Percentiles rank a stretch among this genome's conserved stretches.
Evolutionary conservation across 2,113 vertebrate genomes (phyloP).

Genomic region (Nyctibius bracteatus): DNA sequence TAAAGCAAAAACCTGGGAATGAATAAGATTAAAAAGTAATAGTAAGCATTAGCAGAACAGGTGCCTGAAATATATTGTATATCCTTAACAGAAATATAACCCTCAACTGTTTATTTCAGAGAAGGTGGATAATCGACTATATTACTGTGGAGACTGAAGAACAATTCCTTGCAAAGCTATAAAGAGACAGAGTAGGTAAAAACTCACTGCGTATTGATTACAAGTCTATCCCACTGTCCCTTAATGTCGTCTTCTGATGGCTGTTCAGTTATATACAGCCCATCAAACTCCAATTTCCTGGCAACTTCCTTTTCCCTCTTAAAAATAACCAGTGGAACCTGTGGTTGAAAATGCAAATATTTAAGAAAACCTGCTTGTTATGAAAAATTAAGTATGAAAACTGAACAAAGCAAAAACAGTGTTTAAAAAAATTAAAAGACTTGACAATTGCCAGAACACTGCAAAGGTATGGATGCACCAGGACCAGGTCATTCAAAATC

Average conservation of each 20-base stretch:
- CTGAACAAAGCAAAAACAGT: neutral
- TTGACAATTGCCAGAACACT: neutral
- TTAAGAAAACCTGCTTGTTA: neutral
- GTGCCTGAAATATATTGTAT: neutral
- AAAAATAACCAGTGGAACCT: constrained; percentile 97
- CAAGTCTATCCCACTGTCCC: constrained; percentile 95
- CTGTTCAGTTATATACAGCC: constrained; percentile 95
- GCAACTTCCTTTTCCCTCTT: constrained; percentile 97
- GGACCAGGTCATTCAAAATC: neutral
- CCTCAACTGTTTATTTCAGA: neutral
- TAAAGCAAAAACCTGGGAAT: neutral
- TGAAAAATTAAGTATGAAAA: neutral
- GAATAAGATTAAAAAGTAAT: neutral
- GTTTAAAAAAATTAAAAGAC: neutral
- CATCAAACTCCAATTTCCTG: constrained; percentile 95
- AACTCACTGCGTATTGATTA: constrained; percentile 97
- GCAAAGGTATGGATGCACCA: neutral
- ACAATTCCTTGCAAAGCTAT: neutral
- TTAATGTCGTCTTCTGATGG: constrained; percentile 98
- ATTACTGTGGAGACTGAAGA: neutral
- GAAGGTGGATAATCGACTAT: neutral
- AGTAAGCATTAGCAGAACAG: neutral
- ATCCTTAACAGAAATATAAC: neutral
- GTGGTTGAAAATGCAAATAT: neutral
- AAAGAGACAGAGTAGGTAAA: neutral